Evolutionary conservation across 2,888 invertebrate genomes (phyloP).

Genomic region (Rhyacophila evoluta): DNA sequence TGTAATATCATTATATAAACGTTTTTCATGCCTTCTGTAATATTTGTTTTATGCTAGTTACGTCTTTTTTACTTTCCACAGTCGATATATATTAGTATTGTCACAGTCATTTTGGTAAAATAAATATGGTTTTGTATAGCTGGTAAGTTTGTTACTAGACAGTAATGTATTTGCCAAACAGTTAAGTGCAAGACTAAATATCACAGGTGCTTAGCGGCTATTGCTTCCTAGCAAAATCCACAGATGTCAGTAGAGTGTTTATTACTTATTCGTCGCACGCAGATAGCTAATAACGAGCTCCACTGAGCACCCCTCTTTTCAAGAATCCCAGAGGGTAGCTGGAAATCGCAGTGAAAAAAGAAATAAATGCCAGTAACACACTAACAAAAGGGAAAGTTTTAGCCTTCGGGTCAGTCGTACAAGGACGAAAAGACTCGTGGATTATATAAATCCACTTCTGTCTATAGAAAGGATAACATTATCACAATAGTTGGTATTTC

Average conservation of each 20-base stretch:
- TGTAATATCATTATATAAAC: too few species aligned
- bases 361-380: not conserved
- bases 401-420: constrained; percentile 10
- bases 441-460: not conserved
- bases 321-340: not conserved
- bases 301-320: constrained; percentile 1
- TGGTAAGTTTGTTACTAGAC: too few species aligned
- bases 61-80: too few species aligned
- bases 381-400: not conserved
- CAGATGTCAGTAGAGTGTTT: not conserved
- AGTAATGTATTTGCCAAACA: too few species aligned
- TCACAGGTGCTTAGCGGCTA: not conserved
- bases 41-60: too few species aligned
- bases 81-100: too few species aligned
- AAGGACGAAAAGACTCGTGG: not conserved
- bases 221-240: not conserved
- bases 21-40: too few species aligned
- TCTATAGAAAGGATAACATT: not conserved
- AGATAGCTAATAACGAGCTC: constrained; percentile 12
- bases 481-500: not conserved
- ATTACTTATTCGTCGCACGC: constrained; percentile 15
- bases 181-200: not conserved
- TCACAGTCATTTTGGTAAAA: too few species aligned
- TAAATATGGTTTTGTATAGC: too few species aligned
- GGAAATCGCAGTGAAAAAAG: not conserved